Conservation (phyloP, 2,113 vertebrate species). For the Amazona guildingii region DNA sequence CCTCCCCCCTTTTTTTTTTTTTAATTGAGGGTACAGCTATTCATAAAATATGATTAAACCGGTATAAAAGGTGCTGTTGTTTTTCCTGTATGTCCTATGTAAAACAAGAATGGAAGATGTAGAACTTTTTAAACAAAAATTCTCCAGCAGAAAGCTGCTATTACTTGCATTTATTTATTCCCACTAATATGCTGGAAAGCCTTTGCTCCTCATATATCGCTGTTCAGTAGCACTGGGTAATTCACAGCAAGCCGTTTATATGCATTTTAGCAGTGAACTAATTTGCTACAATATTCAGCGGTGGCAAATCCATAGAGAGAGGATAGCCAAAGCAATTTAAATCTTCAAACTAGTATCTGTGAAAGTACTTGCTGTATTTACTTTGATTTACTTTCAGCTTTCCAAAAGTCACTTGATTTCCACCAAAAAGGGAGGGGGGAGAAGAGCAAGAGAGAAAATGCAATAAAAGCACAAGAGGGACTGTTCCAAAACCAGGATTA, state of each 20-base stretch:
- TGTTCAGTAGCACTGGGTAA: neutral
- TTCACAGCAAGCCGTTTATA: neutral
- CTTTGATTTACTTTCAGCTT: neutral
- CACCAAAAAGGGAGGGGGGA: neutral
- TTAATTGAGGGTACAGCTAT: neutral
- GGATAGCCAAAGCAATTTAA: neutral
- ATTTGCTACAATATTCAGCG: conserved; percentile 12
- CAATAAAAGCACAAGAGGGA: neutral
- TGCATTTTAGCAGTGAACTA: neutral
- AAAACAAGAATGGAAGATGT: neutral
- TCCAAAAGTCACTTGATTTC: neutral
- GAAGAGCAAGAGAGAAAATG: neutral
- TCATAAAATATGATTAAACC: neutral
- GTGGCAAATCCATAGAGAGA: neutral
- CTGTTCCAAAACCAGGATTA: neutral
- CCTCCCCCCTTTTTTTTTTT: fast-evolving
- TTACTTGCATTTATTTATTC: conserved; percentile 3
- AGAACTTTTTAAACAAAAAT: conserved; percentile 51
- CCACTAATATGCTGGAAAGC: neutral
- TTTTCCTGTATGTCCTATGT: neutral
- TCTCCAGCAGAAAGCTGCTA: conserved; percentile 45
- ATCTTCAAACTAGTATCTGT: neutral
- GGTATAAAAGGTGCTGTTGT: neutral
- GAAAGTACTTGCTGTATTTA: neutral
- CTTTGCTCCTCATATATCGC: neutral